phyloP scores from a whole-genome alignment of 2,888 invertebrate genomes.

The Teleiodes luculella region DNA sequence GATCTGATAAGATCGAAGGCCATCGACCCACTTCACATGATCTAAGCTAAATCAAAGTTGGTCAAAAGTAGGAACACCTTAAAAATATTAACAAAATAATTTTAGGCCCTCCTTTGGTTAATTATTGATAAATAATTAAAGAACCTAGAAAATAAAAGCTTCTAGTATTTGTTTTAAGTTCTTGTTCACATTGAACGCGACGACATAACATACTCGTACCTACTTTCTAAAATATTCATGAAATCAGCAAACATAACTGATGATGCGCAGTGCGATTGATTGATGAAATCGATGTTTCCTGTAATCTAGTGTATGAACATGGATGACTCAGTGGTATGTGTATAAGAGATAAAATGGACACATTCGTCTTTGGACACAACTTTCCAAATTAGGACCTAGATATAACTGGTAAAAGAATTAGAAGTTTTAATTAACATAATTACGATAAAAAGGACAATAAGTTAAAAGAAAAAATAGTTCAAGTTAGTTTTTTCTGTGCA shows the following conservation, averaged over 20 bases:
- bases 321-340: neutral
- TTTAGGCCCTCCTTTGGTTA: too few species aligned
- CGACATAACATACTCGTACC: too few species aligned
- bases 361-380: too few species aligned
- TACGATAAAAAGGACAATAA: neutral
- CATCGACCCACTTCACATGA: neutral
- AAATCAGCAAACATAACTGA: slow-evolving; percentile 27
- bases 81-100: too few species aligned
- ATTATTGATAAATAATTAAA: too few species aligned
- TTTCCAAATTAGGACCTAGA: neutral
- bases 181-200: slow-evolving; percentile 4
- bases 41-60: too few species aligned
- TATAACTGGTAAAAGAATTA: too few species aligned
- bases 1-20: neutral
- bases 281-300: slow-evolving; percentile 16
- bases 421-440: too few species aligned
- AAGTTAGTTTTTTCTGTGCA: too few species aligned
- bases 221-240: slow-evolving; percentile 58
- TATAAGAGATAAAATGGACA: neutral
- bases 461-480: neutral
- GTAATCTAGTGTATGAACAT: slow-evolving; percentile 12
- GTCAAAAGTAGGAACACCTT: too few species aligned
- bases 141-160: neutral
- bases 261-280: slow-evolving; percentile 31
- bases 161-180: neutral